Evolutionary conservation across 2,888 invertebrate genomes (phyloP).

Genomic region (Scrobipalpa atriplicella): DNA sequence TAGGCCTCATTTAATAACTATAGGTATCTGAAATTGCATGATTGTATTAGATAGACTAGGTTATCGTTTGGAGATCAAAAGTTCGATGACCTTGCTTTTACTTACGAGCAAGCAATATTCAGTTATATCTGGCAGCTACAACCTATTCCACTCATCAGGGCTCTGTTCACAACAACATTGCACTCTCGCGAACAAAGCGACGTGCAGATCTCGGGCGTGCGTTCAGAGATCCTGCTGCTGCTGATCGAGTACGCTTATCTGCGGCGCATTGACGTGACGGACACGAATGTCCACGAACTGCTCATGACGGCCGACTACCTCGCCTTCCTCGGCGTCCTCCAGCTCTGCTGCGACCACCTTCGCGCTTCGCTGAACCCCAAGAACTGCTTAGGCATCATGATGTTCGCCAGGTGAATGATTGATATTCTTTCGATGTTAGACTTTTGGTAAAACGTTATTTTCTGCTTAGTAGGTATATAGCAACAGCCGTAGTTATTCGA

Average conservation of each 20-base stretch:
- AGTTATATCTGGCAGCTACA: background rate
- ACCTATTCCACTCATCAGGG: slow-evolving; percentile 70
- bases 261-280: slow-evolving; percentile 88
- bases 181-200: slow-evolving; percentile 87
- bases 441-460: background rate
- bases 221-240: slow-evolving; percentile 88
- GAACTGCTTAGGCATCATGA: slow-evolving; percentile 93
- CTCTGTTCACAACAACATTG: slow-evolving; percentile 91
- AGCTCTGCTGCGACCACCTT: slow-evolving; percentile 91
- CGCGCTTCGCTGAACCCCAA: slow-evolving; percentile 85
- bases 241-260: slow-evolving; percentile 94
- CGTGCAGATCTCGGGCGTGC: slow-evolving; percentile 89
- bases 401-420: slow-evolving; percentile 85
- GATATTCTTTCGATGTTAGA: background rate
- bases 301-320: slow-evolving; percentile 95
- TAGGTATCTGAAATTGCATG: background rate
- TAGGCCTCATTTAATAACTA: background rate
- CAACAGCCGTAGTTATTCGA: too few relatives aligned
- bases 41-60: too few relatives aligned
- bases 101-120: background rate
- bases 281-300: slow-evolving; percentile 91
- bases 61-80: background rate
- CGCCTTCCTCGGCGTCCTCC: slow-evolving; percentile 90
- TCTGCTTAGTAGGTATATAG: background rate
- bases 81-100: too few relatives aligned